Evolutionary conservation across 30 jellyfish, hydroid and myxozoan species (phyloP).

Genomic region (Nemopilema nomurai): DNA sequence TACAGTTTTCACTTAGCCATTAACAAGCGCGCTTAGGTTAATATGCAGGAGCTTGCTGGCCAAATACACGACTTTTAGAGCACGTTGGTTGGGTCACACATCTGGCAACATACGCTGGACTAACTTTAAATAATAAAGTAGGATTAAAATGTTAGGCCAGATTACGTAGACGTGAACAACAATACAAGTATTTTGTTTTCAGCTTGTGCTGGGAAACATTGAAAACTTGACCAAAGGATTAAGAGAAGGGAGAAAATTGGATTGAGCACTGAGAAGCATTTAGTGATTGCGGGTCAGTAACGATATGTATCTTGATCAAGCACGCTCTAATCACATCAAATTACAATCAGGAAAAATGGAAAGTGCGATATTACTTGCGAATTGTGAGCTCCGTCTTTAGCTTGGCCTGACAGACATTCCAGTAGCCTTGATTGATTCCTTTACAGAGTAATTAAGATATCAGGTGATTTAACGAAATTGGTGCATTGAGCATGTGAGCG

Average conservation of each 20-base stretch:
- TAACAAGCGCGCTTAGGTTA: constrained; percentile 41
- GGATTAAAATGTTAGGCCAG: constrained; percentile 53
- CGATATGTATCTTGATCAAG: constrained; percentile 40
- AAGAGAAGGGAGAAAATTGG: constrained; percentile 36
- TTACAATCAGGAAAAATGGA: constrained; percentile 19
- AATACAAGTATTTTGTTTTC: constrained; percentile 49
- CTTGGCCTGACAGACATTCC: constrained; percentile 4
- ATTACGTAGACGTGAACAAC: constrained; percentile 57
- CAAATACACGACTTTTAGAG: constrained; percentile 31
- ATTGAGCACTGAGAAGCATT: constrained; percentile 26
- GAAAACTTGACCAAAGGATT: constrained; percentile 67
- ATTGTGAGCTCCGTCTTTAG: constrained; percentile 6
- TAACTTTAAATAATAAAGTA: constrained; percentile 58
- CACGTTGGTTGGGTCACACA: constrained; percentile 61
- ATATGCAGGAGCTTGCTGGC: constrained; percentile 28
- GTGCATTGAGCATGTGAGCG: background rate
- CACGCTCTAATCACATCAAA: constrained; percentile 30
- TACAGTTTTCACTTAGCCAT: constrained; percentile 40
- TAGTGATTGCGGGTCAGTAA: constrained; percentile 47
- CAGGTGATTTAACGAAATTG: background rate
- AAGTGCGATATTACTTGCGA: background rate
- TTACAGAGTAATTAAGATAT: background rate
- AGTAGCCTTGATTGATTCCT: background rate
- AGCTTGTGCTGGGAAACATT: constrained; percentile 62
- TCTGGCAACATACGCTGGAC: constrained; percentile 63